Evolutionary conservation across 1,140 invertebrate species (phyloP).

Genomic region (Drosophila mojavensis): DNA sequence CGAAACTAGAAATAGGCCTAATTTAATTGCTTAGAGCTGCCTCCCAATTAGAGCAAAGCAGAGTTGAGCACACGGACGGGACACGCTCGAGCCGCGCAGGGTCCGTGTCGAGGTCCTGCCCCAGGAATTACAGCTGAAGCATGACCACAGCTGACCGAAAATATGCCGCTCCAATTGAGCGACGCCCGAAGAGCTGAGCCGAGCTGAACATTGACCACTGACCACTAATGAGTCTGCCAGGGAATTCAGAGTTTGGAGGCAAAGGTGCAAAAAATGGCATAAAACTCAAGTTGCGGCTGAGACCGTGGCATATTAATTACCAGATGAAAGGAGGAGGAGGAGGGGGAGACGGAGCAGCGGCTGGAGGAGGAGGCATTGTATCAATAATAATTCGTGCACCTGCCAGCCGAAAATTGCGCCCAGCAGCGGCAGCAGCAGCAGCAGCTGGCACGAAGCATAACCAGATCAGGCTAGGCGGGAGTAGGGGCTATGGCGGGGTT

Average conservation of each 20-base stretch:
- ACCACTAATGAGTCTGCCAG: conserved; percentile 70
- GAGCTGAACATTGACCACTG: conserved; percentile 15
- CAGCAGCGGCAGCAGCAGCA: conserved; percentile 42
- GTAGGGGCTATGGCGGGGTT: background rate
- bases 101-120: conserved; percentile 25
- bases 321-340: conserved; percentile 9
- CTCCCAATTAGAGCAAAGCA: background rate
- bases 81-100: background rate
- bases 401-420: conserved; percentile 74
- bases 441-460: conserved; percentile 38
- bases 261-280: conserved; percentile 76
- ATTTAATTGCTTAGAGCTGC: background rate
- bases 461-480: conserved; percentile 5
- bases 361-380: conserved; percentile 44
- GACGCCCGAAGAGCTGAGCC: conserved; percentile 17
- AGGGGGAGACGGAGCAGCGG: background rate
- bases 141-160: conserved; percentile 47
- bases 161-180: conserved; percentile 7
- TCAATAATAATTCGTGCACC: conserved; percentile 76
- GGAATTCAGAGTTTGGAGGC: conserved; percentile 24
- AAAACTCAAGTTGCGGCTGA: conserved; percentile 38
- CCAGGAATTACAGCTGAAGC: conserved; percentile 28
- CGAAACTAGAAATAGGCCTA: background rate
- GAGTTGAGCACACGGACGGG: background rate
- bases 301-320: conserved; percentile 69